These are phyloP conservation scores for Willisornis vidua DNA, from an alignment of 2,113 vertebrate species.

Conservation along the genomic window DNA sequence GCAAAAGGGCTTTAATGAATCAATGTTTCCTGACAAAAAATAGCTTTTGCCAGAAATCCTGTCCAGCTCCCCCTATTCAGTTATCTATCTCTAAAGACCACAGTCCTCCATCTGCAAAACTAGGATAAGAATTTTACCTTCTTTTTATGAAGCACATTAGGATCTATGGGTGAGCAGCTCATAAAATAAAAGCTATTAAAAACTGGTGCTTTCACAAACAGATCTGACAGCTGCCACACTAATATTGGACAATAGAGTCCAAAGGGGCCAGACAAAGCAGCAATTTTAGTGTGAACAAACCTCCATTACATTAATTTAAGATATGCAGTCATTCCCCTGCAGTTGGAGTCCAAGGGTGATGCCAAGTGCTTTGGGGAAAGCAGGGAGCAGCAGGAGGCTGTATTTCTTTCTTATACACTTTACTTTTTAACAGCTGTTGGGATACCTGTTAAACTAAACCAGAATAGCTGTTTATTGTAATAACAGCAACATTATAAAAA, in stretches of 20 bases:
- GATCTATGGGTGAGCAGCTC: neutral
- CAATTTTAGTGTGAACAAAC: neutral
- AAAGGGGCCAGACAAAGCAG: neutral
- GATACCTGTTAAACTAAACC: slow-evolving; percentile 35
- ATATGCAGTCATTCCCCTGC: neutral
- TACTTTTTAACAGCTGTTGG: slow-evolving; percentile 45
- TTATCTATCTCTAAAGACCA: neutral
- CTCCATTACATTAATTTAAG: neutral
- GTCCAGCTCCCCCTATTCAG: neutral
- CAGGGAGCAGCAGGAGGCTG: neutral
- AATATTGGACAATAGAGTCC: neutral
- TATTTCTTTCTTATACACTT: neutral
- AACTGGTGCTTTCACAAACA: neutral
- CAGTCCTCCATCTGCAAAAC: neutral
- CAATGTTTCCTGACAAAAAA: slow-evolving; percentile 25
- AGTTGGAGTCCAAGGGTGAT: neutral
- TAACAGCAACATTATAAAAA: slow-evolving; percentile 60
- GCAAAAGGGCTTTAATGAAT: slow-evolving; percentile 27
- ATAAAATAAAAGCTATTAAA: neutral
- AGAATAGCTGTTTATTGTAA: slow-evolving; percentile 51
- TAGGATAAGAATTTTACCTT: neutral
- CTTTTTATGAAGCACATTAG: neutral
- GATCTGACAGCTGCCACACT: neutral
- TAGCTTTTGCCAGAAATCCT: slow-evolving; percentile 9
- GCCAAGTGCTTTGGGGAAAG: neutral